Evolutionary conservation across 2,113 vertebrate species (phyloP).

Genomic region (Calidris pygmaea): DNA sequence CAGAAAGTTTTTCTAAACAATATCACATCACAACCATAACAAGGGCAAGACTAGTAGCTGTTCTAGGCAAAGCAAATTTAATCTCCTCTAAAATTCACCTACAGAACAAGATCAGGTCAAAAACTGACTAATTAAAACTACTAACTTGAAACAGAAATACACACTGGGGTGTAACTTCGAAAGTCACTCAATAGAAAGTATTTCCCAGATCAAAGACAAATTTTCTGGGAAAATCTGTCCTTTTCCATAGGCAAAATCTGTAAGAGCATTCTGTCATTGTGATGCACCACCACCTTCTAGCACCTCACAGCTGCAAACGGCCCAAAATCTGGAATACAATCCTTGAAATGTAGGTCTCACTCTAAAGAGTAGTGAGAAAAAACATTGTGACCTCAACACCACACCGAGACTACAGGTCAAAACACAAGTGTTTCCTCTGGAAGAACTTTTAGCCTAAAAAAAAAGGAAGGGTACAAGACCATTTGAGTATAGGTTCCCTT

Average conservation of each 20-base stretch:
- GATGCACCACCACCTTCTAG: background rate
- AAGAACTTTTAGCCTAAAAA: background rate
- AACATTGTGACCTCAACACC: background rate
- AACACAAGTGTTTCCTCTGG: background rate
- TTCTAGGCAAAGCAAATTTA: background rate
- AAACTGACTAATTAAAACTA: background rate
- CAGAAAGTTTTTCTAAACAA: background rate
- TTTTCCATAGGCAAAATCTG: background rate
- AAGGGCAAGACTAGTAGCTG: background rate
- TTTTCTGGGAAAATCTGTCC: background rate
- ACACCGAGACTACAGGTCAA: background rate
- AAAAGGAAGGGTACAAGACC: background rate
- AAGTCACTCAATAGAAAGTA: background rate
- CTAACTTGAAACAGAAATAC: background rate
- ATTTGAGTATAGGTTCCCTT: background rate
- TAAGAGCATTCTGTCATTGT: background rate
- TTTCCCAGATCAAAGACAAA: background rate
- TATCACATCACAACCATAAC: background rate
- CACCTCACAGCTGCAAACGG: background rate
- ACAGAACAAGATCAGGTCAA: background rate
- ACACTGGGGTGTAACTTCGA: background rate
- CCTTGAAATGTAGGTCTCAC: background rate
- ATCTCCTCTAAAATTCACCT: background rate
- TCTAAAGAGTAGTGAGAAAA: background rate
- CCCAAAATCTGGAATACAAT: background rate